Percentiles rank a stretch among this genome's conserved stretches.
These are phyloP conservation scores for Tangara arthus DNA, from an alignment of 2,797 vertebrate genomes.

Conservation along the genomic window DNA sequence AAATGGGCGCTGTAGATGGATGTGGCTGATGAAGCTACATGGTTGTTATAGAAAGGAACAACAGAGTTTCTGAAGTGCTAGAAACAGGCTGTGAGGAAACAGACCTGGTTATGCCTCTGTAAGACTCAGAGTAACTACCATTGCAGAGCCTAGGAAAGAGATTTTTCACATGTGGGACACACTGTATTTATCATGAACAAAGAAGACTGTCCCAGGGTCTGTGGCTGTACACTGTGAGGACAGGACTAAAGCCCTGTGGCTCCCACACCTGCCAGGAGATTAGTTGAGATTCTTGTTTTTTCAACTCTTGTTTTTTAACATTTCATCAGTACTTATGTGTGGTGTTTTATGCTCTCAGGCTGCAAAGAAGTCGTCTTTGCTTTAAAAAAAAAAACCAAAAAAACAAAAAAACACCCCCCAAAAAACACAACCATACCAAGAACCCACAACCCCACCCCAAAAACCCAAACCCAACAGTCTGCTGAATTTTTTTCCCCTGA, in stretches of 20 bases:
- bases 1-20: not conserved
- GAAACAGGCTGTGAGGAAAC: not conserved
- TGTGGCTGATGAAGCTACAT: not conserved
- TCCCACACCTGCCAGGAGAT: not conserved
- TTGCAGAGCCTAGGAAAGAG: not conserved
- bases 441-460: not conserved
- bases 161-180: not conserved
- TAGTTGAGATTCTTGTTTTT: not conserved
- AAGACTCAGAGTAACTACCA: not conserved
- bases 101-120: not conserved
- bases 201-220: not conserved
- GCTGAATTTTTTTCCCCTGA: not conserved
- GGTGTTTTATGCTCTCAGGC: not conserved
- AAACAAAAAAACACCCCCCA: too few relatives aligned
- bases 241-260: not conserved
- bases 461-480: not conserved
- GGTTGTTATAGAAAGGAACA: not conserved
- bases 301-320: not conserved
- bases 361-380: not conserved
- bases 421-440: not conserved
- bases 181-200: not conserved
- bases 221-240: not conserved
- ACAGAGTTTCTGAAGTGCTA: not conserved
- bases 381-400: not conserved
- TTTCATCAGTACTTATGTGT: not conserved